Percentiles rank a stretch among this genome's conserved stretches.
Evolutionary conservation across 2,797 vertebrate genomes (phyloP).

Genomic region (Clarias platycephalus): DNA sequence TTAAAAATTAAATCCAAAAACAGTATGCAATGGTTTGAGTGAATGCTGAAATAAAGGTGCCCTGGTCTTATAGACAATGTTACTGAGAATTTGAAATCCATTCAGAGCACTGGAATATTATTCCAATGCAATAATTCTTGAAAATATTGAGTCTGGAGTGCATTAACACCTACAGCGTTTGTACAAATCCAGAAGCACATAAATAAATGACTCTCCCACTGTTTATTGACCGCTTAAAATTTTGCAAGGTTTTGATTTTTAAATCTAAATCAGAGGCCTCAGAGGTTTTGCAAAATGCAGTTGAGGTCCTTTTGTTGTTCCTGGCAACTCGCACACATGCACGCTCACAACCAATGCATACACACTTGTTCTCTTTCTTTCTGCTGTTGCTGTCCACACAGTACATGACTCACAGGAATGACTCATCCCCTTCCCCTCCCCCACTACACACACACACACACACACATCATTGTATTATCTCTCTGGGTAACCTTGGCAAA

Average conservation of each 20-base stretch:
- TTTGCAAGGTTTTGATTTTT: conserved; percentile 12
- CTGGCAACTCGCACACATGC: conserved; percentile 62
- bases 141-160: not conserved
- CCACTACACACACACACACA: conserved; percentile 53
- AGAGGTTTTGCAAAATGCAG: conserved; percentile 27
- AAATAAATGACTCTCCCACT: not conserved
- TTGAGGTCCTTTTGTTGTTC: conserved; percentile 30
- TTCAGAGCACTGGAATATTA: not conserved
- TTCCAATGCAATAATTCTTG: not conserved
- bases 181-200: not conserved
- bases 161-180: not conserved
- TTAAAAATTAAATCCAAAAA: not conserved
- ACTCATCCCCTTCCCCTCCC: conserved; percentile 67
- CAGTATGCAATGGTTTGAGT: not conserved
- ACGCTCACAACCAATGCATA: conserved; percentile 48
- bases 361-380: conserved; percentile 43
- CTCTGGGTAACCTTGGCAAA: conserved; percentile 77
- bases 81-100: conserved; percentile 1
- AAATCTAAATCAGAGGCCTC: not conserved
- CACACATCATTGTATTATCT: conserved; percentile 75
- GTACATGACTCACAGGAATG: conserved; percentile 79
- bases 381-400: conserved; percentile 60
- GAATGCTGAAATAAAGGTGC: not conserved
- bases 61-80: not conserved
- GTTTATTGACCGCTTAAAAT: conserved; percentile 1